phyloP scores from a whole-genome alignment of 2,797 vertebrate genomes.

The Trachops cirrhosus region DNA sequence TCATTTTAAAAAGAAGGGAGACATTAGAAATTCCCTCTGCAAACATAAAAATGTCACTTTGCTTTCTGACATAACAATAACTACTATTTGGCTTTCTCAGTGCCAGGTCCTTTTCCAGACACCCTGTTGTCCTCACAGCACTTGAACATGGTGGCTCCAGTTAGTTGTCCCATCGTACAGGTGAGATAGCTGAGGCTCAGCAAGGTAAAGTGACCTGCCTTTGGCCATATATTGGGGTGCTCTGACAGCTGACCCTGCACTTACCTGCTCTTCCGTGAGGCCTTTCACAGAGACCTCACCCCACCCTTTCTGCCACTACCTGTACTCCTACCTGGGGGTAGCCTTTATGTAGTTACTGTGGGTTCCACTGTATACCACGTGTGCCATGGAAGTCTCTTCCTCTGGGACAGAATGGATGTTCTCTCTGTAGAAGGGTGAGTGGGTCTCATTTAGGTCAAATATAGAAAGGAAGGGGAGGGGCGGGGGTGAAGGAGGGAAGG shows the following conservation, averaged over 20 bases:
- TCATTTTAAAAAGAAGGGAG: constrained; percentile 22
- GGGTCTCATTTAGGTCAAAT: constrained; percentile 48
- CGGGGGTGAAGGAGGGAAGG: neutral
- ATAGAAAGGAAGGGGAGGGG: neutral
- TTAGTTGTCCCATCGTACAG: neutral
- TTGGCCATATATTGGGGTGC: neutral
- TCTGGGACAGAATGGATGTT: neutral
- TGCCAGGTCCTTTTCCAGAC: neutral
- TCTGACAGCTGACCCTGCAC: neutral
- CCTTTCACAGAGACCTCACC: neutral
- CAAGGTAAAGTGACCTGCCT: neutral
- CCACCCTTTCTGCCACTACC: neutral
- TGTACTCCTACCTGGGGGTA: neutral
- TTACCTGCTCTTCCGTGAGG: neutral
- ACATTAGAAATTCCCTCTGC: neutral
- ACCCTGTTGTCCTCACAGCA: neutral
- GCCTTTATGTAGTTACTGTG: neutral
- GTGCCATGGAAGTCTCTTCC: neutral
- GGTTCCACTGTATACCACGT: no score
- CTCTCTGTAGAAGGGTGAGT: neutral
- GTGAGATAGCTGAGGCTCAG: neutral
- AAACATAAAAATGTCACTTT: neutral
- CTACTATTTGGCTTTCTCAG: neutral
- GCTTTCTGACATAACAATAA: neutral
- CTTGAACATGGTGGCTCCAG: neutral